Evolutionary conservation across 2,797 vertebrate species (phyloP).

Genomic region (Pipistrellus kuhlii): DNA sequence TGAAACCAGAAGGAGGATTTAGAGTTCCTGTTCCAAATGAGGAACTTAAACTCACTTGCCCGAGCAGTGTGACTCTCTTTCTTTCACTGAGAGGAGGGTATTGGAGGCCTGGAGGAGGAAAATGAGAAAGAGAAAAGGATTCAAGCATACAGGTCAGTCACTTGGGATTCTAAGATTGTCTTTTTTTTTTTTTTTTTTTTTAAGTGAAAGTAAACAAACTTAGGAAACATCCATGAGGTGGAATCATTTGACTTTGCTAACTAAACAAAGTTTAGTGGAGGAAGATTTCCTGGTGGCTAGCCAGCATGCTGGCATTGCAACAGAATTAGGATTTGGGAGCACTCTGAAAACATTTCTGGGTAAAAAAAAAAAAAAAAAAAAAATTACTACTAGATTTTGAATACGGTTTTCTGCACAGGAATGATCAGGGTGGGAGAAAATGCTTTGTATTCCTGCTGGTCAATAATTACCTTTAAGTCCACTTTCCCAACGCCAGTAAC

Average conservation of each 20-base stretch:
- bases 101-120: neutral
- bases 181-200: too few relatives aligned
- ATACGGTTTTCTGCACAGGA: neutral
- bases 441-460: neutral
- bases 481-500: neutral
- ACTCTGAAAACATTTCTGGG: neutral
- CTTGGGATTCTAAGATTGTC: neutral
- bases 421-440: neutral
- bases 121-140: neutral
- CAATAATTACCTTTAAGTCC: neutral
- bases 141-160: neutral
- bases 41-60: neutral
- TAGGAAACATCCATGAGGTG: neutral
- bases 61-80: neutral
- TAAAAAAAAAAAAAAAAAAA: neutral
- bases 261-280: neutral
- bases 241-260: neutral
- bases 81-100: neutral
- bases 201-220: neutral
- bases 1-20: neutral
- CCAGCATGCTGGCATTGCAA: neutral
- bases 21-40: slow-evolving; percentile 2
- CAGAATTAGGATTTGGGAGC: neutral
- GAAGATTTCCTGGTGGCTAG: neutral
- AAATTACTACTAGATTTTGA: neutral